phyloP scores from a whole-genome alignment of 2,888 invertebrate genomes.

The Adineta ricciae region DNA sequence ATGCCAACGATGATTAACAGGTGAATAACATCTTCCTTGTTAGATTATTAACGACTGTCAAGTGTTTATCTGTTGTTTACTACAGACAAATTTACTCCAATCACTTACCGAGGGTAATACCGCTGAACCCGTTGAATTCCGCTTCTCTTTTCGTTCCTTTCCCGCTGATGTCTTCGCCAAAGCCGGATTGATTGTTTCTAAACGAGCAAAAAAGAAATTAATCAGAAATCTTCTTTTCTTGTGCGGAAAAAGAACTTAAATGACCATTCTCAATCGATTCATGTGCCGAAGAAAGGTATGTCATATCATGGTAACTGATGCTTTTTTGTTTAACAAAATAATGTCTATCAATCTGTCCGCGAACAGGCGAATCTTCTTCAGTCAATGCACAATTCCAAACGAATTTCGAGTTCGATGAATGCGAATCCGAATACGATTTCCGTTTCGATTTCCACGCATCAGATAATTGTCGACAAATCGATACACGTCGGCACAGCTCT shows the following conservation, averaged over 20 bases:
- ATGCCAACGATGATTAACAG: not conserved
- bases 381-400: not conserved
- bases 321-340: not conserved
- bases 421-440: not conserved
- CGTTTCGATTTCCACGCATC: not conserved
- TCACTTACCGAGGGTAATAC: not conserved
- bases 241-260: too few species aligned
- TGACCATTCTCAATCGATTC: not conserved
- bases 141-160: not conserved
- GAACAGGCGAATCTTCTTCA: not conserved
- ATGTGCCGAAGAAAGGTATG: not conserved
- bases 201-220: not conserved
- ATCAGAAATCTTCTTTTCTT: too few species aligned
- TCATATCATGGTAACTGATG: not conserved
- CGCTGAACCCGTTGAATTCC: constrained; percentile 3
- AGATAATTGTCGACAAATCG: not conserved
- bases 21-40: not conserved
- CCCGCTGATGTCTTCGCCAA: not conserved
- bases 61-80: not conserved
- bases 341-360: not conserved
- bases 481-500: not conserved
- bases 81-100: not conserved
- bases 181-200: not conserved
- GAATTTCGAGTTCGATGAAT: not conserved
- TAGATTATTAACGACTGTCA: not conserved